phyloP scores from a whole-genome alignment of 2,797 vertebrate genomes.

The Gadopsis bispinosus region DNA sequence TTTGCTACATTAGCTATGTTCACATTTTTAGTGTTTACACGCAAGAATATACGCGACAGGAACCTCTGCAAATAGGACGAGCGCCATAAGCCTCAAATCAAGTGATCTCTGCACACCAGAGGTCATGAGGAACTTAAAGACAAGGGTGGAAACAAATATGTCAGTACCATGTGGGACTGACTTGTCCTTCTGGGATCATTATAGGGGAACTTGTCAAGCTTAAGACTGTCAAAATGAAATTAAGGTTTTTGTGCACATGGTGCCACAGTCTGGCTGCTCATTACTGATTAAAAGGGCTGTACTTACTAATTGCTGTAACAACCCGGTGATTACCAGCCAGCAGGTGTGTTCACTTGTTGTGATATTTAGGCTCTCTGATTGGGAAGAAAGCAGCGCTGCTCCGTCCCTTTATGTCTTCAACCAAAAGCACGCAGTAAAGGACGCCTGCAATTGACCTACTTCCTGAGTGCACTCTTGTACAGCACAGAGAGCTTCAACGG shows the following conservation, averaged over 20 bases:
- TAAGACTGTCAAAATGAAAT: constrained; percentile 1
- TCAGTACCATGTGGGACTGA: constrained; percentile 6
- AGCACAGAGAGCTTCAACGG: not conserved
- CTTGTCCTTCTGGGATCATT: constrained; percentile 8
- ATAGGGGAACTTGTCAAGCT: not conserved
- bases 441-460: constrained; percentile 15
- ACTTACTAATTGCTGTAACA: not conserved
- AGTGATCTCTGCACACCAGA: not conserved
- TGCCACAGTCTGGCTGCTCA: not conserved
- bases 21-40: constrained; percentile 7
- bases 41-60: not conserved
- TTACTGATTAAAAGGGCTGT: not conserved
- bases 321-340: not conserved
- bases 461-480: constrained; percentile 14
- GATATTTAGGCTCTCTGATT: constrained; percentile 6
- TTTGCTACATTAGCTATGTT: constrained; percentile 1
- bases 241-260: not conserved
- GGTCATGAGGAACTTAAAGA: constrained; percentile 6
- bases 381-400: not conserved
- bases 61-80: not conserved
- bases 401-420: constrained; percentile 12
- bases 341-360: constrained; percentile 8
- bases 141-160: constrained; percentile 1
- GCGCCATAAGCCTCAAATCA: not conserved
- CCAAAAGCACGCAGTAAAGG: constrained; percentile 14